Evolutionary conservation across 2,113 vertebrate genomes (phyloP).

Genomic region (Heterotis niloticus): DNA sequence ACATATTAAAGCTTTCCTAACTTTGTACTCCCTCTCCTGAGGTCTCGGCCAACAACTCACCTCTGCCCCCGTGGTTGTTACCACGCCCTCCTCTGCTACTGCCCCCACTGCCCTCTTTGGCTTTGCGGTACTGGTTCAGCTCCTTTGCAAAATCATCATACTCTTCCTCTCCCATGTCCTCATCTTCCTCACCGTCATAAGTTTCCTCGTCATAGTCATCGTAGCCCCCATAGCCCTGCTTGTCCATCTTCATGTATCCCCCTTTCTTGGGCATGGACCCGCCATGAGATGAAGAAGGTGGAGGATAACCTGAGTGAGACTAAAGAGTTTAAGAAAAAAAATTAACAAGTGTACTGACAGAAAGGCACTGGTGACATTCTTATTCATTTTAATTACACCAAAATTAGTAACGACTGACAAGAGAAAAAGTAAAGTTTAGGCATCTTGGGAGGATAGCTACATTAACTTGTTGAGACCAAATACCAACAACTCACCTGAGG

Average conservation of each 20-base stretch:
- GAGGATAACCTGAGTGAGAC: slow-evolving; percentile 75
- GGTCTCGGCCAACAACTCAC: slow-evolving; percentile 30
- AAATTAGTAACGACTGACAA: not conserved
- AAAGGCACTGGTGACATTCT: not conserved
- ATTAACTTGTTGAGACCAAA: not conserved
- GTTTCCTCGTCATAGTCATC: slow-evolving; percentile 83
- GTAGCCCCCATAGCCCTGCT: slow-evolving; percentile 74
- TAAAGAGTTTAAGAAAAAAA: slow-evolving; percentile 35
- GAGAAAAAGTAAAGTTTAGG: no score
- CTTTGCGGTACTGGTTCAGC: slow-evolving; percentile 83
- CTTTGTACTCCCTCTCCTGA: not conserved
- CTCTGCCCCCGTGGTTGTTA: slow-evolving; percentile 52
- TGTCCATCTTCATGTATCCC: slow-evolving; percentile 83
- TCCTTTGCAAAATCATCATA: slow-evolving; percentile 89
- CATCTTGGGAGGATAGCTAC: not conserved
- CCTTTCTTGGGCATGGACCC: slow-evolving; percentile 72
- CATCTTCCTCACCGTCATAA: slow-evolving; percentile 81
- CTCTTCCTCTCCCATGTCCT: slow-evolving; percentile 79
- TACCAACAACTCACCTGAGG: slow-evolving; percentile 59
- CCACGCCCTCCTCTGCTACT: slow-evolving; percentile 46
- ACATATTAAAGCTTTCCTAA: not conserved
- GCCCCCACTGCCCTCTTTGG: slow-evolving; percentile 77
- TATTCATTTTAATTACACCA: not conserved
- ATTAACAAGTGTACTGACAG: not conserved
- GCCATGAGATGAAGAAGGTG: slow-evolving; percentile 48